Conservation (phyloP, 2,797 vertebrate genomes). For the Karalla daura region DNA sequence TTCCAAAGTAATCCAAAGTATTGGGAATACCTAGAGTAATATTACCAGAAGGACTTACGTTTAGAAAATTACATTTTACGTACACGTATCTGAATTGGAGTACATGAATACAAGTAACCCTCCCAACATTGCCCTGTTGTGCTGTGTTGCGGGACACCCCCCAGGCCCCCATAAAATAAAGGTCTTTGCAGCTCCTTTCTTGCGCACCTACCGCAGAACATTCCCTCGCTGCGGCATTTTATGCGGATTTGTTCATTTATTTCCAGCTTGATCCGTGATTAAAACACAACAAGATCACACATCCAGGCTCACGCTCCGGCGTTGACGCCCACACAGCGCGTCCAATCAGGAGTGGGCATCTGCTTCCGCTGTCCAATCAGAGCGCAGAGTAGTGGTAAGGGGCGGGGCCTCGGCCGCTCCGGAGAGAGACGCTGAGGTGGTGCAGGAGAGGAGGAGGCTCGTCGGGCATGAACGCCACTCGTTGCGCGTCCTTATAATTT, state of each 20-base stretch:
- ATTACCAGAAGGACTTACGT: no score
- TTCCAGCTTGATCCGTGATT: constrained; percentile 65
- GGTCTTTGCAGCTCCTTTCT: constrained; percentile 26
- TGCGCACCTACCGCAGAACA: constrained; percentile 30
- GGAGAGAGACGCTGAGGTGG: constrained; percentile 73
- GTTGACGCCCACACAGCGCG: constrained; percentile 56
- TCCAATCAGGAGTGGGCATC: constrained; percentile 65
- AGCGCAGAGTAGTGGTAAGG: constrained; percentile 26
- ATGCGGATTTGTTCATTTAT: constrained; percentile 57
- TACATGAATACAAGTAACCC: no score
- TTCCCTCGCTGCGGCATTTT: constrained; percentile 23
- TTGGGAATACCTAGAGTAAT: no score
- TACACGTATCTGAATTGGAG: no score
- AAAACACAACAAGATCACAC: constrained; percentile 75
- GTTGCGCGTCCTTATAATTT: constrained; percentile 82
- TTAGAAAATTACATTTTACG: no score
- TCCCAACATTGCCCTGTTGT: no score
- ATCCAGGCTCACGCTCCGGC: constrained; percentile 45
- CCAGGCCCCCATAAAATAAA: no score
- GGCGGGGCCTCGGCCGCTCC: constrained; percentile 71
- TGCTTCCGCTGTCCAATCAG: constrained; percentile 65
- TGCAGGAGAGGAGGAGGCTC: constrained; percentile 76
- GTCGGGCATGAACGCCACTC: constrained; percentile 82
- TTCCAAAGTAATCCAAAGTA: no score
- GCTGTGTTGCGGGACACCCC: no score